Evolutionary conservation across 2,888 invertebrate genomes (phyloP).

Genomic region (Erannis defoliaria): DNA sequence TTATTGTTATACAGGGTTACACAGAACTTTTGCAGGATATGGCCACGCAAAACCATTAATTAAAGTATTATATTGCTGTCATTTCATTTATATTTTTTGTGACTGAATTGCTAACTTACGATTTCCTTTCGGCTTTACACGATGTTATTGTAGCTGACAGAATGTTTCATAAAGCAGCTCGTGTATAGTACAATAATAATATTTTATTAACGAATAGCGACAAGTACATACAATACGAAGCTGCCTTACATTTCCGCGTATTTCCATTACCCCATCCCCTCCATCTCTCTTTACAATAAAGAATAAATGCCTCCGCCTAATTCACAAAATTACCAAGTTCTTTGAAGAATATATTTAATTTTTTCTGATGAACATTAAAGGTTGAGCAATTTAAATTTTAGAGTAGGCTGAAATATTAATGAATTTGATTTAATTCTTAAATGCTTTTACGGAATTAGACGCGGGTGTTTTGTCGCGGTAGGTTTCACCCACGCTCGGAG

Average conservation of each 20-base stretch:
- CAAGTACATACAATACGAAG: not conserved
- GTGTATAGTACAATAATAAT: not conserved
- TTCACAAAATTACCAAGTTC: conserved; percentile 21
- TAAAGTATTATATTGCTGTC: too few species aligned
- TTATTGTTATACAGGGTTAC: too few species aligned
- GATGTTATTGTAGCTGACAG: too few species aligned
- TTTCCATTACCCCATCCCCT: not conserved
- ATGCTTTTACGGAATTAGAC: conserved; percentile 17
- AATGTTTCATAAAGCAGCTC: not conserved
- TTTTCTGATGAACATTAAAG: conserved; percentile 32
- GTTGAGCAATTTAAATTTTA: conserved; percentile 29
- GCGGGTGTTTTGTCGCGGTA: conserved; percentile 9
- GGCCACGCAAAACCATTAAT: too few species aligned
- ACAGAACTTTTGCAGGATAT: too few species aligned
- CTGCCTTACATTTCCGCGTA: conserved; percentile 4
- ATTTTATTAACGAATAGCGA: not conserved
- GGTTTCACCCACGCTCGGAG: conserved; percentile 14
- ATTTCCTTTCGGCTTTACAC: too few species aligned
- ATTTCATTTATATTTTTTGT: too few species aligned
- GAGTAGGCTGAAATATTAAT: conserved; percentile 23
- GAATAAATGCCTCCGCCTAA: conserved; percentile 13
- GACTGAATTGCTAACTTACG: too few species aligned
- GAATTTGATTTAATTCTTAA: conserved; percentile 23
- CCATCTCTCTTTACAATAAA: conserved; percentile 1
- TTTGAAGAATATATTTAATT: conserved; percentile 29